These are phyloP conservation scores for Oryzias melastigma DNA, from an alignment of 2,113 vertebrate genomes.

Conservation along the genomic window DNA sequence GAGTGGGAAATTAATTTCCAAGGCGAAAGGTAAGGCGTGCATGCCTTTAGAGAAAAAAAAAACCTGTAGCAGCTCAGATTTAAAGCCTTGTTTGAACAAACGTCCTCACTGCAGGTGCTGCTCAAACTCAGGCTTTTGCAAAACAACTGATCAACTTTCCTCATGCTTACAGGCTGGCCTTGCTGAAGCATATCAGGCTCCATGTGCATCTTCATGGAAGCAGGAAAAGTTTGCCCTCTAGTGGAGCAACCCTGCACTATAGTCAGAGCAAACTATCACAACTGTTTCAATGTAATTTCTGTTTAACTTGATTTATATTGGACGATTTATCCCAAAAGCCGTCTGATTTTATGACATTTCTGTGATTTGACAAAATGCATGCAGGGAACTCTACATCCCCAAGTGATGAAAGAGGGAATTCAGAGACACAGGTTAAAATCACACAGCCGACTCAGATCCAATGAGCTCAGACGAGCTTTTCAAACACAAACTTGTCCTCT, in stretches of 20 bases:
- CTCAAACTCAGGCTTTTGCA: slow-evolving; percentile 7
- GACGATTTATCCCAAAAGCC: too few species aligned
- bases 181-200: slow-evolving; percentile 6
- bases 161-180: slow-evolving; percentile 15
- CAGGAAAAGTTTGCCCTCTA: slow-evolving; percentile 72
- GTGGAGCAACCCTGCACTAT: slow-evolving; percentile 44
- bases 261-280: not conserved
- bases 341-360: too few species aligned
- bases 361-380: too few species aligned
- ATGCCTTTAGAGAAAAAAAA: slow-evolving; percentile 27
- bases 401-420: too few species aligned
- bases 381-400: too few species aligned
- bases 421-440: too few species aligned
- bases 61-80: slow-evolving; percentile 10
- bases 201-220: slow-evolving; percentile 8
- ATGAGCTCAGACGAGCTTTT: slow-evolving; percentile 5
- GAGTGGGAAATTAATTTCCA: slow-evolving; percentile 53
- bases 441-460: slow-evolving; percentile 11
- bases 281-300: too few species aligned
- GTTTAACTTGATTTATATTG: too few species aligned
- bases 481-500: slow-evolving; percentile 37
- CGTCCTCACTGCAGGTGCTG: slow-evolving; percentile 1
- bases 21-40: slow-evolving; percentile 49
- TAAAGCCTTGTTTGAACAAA: slow-evolving; percentile 33
- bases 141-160: slow-evolving; percentile 22